Conservation (phyloP, 2,797 vertebrate species). For the Apogon talboti region DNA sequence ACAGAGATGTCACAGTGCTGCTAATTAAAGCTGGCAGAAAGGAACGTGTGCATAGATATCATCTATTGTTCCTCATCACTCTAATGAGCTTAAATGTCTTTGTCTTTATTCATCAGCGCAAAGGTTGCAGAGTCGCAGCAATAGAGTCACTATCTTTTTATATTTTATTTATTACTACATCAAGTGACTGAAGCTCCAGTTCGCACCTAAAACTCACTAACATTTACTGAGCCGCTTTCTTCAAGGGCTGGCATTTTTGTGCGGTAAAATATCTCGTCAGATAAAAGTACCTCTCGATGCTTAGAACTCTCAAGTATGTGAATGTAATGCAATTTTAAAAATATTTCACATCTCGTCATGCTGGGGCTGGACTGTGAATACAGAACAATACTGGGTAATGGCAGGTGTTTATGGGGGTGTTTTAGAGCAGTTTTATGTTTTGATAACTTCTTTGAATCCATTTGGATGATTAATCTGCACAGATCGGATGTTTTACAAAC, state of each 20-base stretch:
- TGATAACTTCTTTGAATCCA: too few species aligned
- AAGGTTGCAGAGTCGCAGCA: conserved; percentile 61
- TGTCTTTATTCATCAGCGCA: conserved; percentile 79
- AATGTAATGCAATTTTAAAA: too few species aligned
- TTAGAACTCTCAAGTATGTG: too few species aligned
- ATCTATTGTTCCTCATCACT: conserved; percentile 81
- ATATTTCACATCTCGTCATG: too few species aligned
- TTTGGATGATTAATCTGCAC: too few species aligned
- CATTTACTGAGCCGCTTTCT: conserved; percentile 7
- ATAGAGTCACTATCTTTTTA: conserved; percentile 52
- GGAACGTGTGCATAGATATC: conserved; percentile 69
- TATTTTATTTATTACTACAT: conserved; percentile 32
- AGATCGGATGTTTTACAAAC: too few species aligned
- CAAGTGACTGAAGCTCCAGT: conserved; percentile 33
- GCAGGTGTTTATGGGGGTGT: too few species aligned
- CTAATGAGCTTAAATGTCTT: conserved; percentile 80
- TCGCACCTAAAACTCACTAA: conserved; percentile 3
- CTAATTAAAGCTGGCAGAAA: conserved; percentile 79
- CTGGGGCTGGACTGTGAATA: too few species aligned
- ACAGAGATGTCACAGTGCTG: conserved; percentile 75
- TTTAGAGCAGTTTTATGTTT: too few species aligned
- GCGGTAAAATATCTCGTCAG: conserved; percentile 5
- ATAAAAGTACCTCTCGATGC: neutral
- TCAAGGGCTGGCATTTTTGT: neutral
- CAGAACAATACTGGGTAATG: too few species aligned